Conservation (phyloP, 35 echinoderm and acorn worm species). For the Eucidaris tribuloides region DNA sequence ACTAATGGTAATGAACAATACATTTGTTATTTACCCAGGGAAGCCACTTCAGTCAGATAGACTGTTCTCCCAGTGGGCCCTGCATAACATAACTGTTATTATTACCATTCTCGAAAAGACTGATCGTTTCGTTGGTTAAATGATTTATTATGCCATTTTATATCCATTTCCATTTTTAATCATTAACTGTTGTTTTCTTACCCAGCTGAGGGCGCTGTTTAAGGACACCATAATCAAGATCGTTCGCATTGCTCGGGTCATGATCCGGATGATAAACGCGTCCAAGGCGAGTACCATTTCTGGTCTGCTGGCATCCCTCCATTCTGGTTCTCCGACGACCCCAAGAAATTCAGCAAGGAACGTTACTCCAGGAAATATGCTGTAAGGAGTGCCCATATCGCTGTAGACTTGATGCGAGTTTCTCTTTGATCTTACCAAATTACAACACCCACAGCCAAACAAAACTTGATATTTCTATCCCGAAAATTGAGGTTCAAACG, state of each 20-base stretch:
- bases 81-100: not conserved
- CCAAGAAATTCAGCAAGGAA: conserved; percentile 42
- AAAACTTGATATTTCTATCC: too few species aligned
- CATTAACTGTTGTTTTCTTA: not conserved
- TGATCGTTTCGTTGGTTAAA: not conserved
- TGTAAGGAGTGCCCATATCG: too few species aligned
- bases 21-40: too few species aligned
- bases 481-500: too few species aligned
- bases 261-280: conserved; percentile 35
- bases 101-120: not conserved
- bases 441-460: too few species aligned
- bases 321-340: conserved; percentile 34
- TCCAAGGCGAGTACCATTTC: conserved; percentile 46
- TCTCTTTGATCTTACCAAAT: too few species aligned
- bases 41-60: too few species aligned
- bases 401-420: too few species aligned
- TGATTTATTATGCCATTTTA: not conserved
- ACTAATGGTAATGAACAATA: not conserved
- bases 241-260: conserved; percentile 32
- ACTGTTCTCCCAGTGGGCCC: too few species aligned
- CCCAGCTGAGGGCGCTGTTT: conserved; percentile 36
- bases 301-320: conserved; percentile 53
- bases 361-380: conserved; percentile 30
- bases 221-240: conserved; percentile 19
- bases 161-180: not conserved